Base-by-base conservation (phyloP, 2,113 vertebrate genomes). In the Charina bottae region DNA sequence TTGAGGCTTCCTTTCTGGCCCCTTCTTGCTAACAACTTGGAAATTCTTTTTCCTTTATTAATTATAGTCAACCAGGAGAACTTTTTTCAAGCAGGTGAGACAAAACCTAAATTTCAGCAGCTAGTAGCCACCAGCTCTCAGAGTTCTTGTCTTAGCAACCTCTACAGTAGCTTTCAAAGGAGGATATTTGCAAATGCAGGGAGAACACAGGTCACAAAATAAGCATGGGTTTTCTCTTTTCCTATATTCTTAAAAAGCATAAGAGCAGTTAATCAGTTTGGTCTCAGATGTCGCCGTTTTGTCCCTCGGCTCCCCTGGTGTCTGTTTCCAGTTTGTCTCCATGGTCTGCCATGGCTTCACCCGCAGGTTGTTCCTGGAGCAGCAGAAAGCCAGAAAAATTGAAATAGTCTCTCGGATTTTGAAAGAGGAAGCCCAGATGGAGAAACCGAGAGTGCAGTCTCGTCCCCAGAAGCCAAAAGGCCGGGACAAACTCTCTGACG, bases 351-450 rank as follows among this genome's bases (percentile, higher is more conserved):
- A 54, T 95, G 92, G 3, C 94, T 94, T 91, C 92, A 13, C 37
- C 97, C 96, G 13, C 95, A 99, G 99, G 91, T 97, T 98, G 96
- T 98, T 97, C 49, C 94, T 95, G 94, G 97, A 98, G 89, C 96
- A 87, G 85, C 98, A 98, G 95, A 98, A 97, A 95, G 95, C 96
- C 90, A 97, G 97, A 56, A 98, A 96, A 94, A 95, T 96, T 26
- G 98, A 98, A 91, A 98, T 99, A 2, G 96, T 98, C 2, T 93
- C 96, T 89, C 97, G 95, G 90, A 96, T 99, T 91, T 94, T 98
- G 91, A 95, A 95, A 94, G 98, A 99, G 94, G 96, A 97, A 86
- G 95, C 97, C 10, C 83, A 94, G 68, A 54, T 94, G 19, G 94
- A 92, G 28, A 97, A 94, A 86, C 93, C 85, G 83, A 97, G 92